Percentiles rank a stretch among this genome's conserved stretches.
phyloP scores from a whole-genome alignment of 2,113 vertebrate species.

The Echinops telfairi region DNA sequence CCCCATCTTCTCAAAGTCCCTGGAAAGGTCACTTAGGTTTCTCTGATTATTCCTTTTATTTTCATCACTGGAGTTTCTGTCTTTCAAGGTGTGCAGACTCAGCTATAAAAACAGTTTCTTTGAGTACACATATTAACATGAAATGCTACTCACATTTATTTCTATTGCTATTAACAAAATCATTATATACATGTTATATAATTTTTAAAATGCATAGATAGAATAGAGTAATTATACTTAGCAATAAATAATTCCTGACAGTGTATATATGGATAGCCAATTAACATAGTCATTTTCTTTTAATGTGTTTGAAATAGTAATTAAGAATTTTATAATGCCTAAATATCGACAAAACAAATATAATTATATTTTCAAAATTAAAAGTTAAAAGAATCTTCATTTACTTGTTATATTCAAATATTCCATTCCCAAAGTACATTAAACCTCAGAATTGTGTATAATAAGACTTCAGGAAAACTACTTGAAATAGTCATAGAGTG shows the following conservation, averaged over 20 bases:
- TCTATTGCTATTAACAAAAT: neutral
- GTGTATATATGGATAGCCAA: neutral
- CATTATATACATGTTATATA: neutral
- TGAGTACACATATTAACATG: neutral
- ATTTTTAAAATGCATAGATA: neutral
- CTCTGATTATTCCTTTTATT: neutral
- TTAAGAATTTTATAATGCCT: neutral
- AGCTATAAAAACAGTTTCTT: neutral
- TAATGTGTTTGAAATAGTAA: neutral
- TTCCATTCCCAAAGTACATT: neutral
- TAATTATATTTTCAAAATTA: neutral
- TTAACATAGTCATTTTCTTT: neutral
- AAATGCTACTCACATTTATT: neutral
- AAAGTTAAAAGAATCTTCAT: neutral
- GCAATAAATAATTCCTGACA: neutral
- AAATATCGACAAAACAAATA: neutral
- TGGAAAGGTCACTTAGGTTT: neutral
- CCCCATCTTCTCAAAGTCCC: neutral
- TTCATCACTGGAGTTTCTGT: neutral
- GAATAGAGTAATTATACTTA: neutral
- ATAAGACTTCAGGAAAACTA: conserved; percentile 6
- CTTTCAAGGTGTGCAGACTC: neutral
- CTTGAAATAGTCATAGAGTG: neutral
- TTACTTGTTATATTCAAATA: neutral
- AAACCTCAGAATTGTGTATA: conserved; percentile 3